Conservation (phyloP, 2,888 invertebrate species). For the Pachymerium ferrugineum region DNA sequence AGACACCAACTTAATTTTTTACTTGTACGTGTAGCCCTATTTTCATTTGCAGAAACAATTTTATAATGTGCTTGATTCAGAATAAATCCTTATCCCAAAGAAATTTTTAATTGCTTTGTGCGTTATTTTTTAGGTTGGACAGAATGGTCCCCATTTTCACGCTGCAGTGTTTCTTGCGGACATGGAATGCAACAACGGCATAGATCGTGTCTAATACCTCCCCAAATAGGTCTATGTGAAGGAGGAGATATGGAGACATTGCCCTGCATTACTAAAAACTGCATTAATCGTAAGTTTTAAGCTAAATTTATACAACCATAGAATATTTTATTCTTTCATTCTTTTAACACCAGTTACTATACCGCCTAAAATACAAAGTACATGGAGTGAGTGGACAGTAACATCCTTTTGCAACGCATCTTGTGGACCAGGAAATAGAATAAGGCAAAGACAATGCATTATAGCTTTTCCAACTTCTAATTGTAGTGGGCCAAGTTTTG, state of each 20-base stretch:
- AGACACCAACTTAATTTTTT: too few relatives aligned
- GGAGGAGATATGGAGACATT: not conserved
- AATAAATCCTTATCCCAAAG: too few relatives aligned
- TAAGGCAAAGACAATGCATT: not conserved
- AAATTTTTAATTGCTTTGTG: not conserved
- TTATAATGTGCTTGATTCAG: too few relatives aligned
- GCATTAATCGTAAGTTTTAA: not conserved
- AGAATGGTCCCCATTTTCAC: slow-evolving; percentile 50
- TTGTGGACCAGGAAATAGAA: not conserved
- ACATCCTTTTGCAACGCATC: not conserved
- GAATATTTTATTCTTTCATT: not conserved
- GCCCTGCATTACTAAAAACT: not conserved
- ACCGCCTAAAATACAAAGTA: not conserved
- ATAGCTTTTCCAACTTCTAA: not conserved
- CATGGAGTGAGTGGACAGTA: slow-evolving; percentile 7
- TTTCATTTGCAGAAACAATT: too few relatives aligned
- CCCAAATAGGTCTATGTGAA: slow-evolving; percentile 37
- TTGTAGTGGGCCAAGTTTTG: not conserved
- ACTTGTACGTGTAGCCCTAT: too few relatives aligned
- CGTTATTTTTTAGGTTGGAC: slow-evolving; percentile 43
- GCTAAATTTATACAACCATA: not conserved
- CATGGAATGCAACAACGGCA: slow-evolving; percentile 47
- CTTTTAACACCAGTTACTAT: not conserved
- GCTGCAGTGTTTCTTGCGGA: slow-evolving; percentile 50
- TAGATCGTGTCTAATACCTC: slow-evolving; percentile 49